A percentile compares a stretch with the other conserved stretches of the same genome.
phyloP scores from a whole-genome alignment of 2,797 vertebrate species.

The Liasis olivaceus region DNA sequence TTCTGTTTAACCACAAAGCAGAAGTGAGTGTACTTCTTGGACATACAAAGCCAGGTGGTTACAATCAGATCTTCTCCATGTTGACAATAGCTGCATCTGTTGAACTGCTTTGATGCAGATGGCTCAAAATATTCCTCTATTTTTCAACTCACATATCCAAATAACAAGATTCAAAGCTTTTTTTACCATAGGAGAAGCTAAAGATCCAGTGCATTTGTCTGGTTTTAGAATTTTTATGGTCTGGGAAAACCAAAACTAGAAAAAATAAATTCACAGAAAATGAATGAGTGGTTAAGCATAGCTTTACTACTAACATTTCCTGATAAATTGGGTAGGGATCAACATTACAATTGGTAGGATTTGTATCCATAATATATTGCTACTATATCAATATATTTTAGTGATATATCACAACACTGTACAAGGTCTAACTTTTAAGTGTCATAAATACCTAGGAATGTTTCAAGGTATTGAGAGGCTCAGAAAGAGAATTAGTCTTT shows the following conservation, averaged over 20 bases:
- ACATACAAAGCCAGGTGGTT: not conserved
- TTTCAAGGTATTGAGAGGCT: conserved; percentile 4
- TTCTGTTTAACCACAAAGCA: not conserved
- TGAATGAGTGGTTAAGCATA: not conserved
- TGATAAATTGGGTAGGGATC: not conserved
- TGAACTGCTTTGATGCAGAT: not conserved
- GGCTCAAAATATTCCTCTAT: not conserved
- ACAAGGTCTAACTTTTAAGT: not conserved
- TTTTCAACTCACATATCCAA: not conserved
- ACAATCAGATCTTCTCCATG: not conserved
- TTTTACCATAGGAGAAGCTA: not conserved
- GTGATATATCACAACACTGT: not conserved
- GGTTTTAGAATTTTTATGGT: not conserved
- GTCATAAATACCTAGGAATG: not conserved
- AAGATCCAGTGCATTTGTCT: not conserved
- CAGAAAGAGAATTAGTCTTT: not conserved
- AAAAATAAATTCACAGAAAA: not conserved
- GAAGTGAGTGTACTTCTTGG: not conserved
- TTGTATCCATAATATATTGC: not conserved
- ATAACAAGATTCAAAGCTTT: not conserved
- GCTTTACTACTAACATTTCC: not conserved
- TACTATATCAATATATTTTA: not conserved
- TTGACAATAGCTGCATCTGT: not conserved
- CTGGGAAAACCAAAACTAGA: not conserved
- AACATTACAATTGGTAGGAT: not conserved